Conservation (phyloP, 2,797 vertebrate genomes). For the Trachops cirrhosus region DNA sequence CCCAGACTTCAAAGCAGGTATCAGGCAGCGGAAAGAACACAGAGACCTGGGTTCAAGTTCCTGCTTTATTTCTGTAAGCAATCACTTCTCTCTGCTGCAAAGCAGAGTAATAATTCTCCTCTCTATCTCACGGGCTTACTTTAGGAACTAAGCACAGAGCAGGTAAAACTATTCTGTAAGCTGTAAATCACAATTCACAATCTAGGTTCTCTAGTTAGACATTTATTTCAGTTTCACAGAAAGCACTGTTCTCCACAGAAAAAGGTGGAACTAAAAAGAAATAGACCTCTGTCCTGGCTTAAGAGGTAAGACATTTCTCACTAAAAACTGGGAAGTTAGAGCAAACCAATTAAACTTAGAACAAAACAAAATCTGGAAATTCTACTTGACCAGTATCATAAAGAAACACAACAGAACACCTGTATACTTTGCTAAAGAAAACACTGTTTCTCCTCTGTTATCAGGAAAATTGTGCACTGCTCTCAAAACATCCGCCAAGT, state of each 20-base stretch:
- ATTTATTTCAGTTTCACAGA: constrained; percentile 29
- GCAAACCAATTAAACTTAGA: constrained; percentile 1
- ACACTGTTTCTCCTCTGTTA: not conserved
- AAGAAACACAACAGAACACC: not conserved
- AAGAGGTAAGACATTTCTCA: constrained; percentile 24
- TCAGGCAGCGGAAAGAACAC: not conserved
- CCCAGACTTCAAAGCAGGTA: not conserved
- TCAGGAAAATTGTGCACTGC: not conserved
- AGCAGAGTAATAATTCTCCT: not conserved
- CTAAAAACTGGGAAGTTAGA: not conserved
- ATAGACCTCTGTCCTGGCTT: not conserved
- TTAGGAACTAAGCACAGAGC: not conserved
- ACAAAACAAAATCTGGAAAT: constrained; percentile 23
- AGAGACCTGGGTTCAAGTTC: not conserved
- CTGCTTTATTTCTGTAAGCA: not conserved
- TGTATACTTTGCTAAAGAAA: not conserved
- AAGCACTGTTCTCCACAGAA: not conserved
- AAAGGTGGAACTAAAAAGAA: not conserved
- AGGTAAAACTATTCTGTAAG: not conserved
- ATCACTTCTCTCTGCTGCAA: not conserved
- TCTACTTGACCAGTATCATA: not conserved
- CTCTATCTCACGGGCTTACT: not conserved
- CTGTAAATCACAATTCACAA: not conserved
- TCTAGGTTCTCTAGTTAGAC: not conserved
- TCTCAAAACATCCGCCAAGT: not conserved